phyloP scores from a whole-genome alignment of 2,113 vertebrate species.

The Craseonycteris thonglongyai region DNA sequence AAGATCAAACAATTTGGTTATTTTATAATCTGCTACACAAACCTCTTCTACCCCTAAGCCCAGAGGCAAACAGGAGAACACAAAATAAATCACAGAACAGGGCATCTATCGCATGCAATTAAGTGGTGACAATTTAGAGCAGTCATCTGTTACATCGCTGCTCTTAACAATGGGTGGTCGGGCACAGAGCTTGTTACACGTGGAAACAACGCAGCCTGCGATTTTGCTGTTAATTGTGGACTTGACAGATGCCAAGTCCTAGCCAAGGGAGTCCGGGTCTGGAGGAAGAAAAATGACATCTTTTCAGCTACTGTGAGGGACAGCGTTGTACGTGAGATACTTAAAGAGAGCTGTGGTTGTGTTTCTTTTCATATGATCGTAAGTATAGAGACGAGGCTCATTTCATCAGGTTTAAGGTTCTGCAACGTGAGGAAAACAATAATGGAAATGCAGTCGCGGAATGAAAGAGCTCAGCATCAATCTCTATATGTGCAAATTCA shows the following conservation, averaged over 20 bases:
- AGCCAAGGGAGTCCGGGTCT: neutral
- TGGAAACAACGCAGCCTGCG: neutral
- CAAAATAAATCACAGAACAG: neutral
- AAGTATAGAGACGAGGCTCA: neutral
- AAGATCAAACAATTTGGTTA: neutral
- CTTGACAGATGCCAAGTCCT: neutral
- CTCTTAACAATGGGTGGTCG: neutral
- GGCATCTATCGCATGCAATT: neutral
- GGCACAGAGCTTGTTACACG: neutral
- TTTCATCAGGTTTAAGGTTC: neutral
- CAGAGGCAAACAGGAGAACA: neutral
- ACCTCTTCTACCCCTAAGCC: neutral
- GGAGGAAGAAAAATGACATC: neutral
- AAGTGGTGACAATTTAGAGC: neutral
- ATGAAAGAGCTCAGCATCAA: neutral
- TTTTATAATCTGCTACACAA: neutral
- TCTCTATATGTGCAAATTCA: neutral
- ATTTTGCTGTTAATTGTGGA: neutral
- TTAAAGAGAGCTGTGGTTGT: neutral
- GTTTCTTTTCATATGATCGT: neutral
- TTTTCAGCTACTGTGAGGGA: neutral
- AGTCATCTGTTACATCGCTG: slow-evolving; percentile 20
- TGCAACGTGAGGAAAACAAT: neutral
- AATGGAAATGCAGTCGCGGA: neutral
- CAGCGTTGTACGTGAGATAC: neutral